These are phyloP conservation scores for Chydorus sphaericus DNA, from an alignment of 2,888 invertebrate species.

Conservation along the genomic window DNA sequence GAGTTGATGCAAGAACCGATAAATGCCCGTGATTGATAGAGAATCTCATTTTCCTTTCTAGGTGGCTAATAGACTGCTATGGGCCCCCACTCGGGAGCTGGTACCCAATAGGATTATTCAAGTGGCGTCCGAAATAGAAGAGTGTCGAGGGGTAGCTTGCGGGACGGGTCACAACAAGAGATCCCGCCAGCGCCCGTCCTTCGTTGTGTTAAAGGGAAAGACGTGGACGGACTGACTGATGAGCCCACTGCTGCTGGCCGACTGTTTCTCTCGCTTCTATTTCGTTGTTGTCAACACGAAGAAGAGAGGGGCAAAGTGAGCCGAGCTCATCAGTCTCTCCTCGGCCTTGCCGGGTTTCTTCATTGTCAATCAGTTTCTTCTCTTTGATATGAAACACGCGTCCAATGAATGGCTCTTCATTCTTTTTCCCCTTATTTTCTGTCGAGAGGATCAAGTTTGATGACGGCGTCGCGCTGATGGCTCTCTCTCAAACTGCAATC, in stretches of 20 bases:
- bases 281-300: not conserved
- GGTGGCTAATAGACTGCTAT: too few relatives aligned
- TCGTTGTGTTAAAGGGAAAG: not conserved
- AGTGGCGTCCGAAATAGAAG: not conserved
- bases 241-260: too few relatives aligned
- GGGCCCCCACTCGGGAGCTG: too few relatives aligned
- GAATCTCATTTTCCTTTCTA: too few relatives aligned
- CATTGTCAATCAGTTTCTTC: slow-evolving; percentile 1
- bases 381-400: not conserved
- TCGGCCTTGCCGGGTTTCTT: too few relatives aligned
- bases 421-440: not conserved
- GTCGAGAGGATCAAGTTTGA: not conserved
- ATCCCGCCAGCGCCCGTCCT: not conserved
- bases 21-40: too few relatives aligned
- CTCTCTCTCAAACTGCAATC: too few relatives aligned
- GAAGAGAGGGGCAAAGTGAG: not conserved
- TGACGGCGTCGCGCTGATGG: not conserved
- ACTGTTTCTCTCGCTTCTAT: too few relatives aligned
- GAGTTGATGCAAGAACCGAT: too few relatives aligned
- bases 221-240: not conserved
- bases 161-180: not conserved
- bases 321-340: not conserved
- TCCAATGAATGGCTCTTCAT: not conserved
- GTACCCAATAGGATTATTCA: not conserved
- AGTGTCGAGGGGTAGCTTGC: not conserved